Evolutionary conservation across 2,888 invertebrate species (phyloP).

Genomic region (Hymenopus coronatus): DNA sequence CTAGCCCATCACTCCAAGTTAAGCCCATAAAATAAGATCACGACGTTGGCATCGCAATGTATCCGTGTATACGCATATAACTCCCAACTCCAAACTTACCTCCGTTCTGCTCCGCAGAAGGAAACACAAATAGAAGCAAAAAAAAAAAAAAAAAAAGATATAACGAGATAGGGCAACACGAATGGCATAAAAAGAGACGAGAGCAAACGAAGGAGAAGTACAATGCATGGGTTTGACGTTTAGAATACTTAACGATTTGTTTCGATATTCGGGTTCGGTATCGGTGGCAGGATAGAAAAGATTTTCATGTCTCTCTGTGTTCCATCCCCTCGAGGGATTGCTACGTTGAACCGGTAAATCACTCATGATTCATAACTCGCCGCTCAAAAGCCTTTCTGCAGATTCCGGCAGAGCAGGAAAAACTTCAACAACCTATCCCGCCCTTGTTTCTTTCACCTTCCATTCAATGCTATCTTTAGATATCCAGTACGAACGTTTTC

Average conservation of each 20-base stretch:
- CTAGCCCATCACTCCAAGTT: not conserved
- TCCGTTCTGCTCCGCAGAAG: not conserved
- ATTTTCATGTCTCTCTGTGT: not conserved
- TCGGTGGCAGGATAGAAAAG: not conserved
- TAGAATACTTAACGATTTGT: not conserved
- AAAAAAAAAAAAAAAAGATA: not conserved
- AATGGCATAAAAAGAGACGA: not conserved
- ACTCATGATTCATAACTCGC: not conserved
- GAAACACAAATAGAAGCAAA: not conserved
- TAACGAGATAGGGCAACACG: not conserved
- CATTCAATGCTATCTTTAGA: not conserved
- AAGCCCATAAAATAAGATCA: not conserved
- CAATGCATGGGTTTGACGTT: not conserved
- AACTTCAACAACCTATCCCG: not conserved
- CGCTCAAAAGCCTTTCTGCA: not conserved
- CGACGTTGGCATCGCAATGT: not conserved
- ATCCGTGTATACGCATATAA: not conserved
- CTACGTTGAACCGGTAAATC: not conserved
- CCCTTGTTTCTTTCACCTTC: not conserved
- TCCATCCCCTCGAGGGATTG: not conserved
- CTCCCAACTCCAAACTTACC: not conserved
- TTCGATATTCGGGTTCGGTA: not conserved
- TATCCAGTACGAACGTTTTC: not conserved
- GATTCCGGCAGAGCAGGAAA: not conserved
- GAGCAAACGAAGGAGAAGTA: not conserved